Percentiles rank a stretch among this genome's conserved stretches.
These are phyloP conservation scores for Pammene fasciana DNA, from an alignment of 2,888 invertebrate genomes.

Conservation along the genomic window DNA sequence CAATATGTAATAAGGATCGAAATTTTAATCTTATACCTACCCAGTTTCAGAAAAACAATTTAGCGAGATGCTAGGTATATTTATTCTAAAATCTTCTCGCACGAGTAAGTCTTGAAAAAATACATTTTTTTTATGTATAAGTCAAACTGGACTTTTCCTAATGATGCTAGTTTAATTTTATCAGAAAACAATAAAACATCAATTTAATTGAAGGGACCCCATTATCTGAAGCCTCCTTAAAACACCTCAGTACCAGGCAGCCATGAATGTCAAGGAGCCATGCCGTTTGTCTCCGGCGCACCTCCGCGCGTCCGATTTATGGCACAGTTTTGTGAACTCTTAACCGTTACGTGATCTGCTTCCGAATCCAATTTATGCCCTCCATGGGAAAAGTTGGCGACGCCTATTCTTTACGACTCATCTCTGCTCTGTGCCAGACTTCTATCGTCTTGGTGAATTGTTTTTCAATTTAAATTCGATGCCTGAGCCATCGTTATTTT, in stretches of 20 bases:
- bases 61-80: neutral
- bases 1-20: neutral
- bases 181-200: neutral
- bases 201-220: conserved; percentile 2
- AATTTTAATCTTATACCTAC: too few species aligned
- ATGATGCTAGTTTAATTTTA: neutral
- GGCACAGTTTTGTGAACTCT: conserved; percentile 83
- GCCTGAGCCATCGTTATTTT: conserved; percentile 6
- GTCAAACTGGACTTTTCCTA: too few species aligned
- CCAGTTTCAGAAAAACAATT: too few species aligned
- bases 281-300: conserved; percentile 82
- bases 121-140: too few species aligned
- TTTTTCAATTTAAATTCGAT: conserved; percentile 47
- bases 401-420: conserved; percentile 80
- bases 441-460: conserved; percentile 53
- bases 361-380: conserved; percentile 82
- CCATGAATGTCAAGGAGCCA: conserved; percentile 40
- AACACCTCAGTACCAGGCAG: conserved; percentile 26
- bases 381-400: conserved; percentile 78
- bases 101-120: too few species aligned
- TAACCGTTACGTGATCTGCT: conserved; percentile 83
- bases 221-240: conserved; percentile 5
- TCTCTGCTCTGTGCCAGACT: conserved; percentile 60
- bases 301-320: conserved; percentile 82
- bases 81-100: too few species aligned